These are phyloP conservation scores for Cynaeus angustus DNA, from an alignment of 2,888 invertebrate genomes.

Conservation along the genomic window DNA sequence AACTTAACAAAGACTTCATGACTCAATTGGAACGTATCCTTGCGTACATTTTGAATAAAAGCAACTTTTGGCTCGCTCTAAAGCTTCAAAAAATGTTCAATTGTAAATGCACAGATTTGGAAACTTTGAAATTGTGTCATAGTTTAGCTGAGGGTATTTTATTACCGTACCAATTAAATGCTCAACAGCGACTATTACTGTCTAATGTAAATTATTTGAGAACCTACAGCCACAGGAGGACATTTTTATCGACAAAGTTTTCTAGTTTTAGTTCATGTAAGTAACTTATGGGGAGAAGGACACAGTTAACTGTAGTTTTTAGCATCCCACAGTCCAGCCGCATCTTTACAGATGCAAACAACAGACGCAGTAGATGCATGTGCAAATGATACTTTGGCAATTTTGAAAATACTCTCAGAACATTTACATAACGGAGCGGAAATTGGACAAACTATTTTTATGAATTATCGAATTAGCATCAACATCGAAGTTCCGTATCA, in stretches of 20 bases:
- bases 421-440: conserved; percentile 73
- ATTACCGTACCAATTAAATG: conserved; percentile 77
- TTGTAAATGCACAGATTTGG: conserved; percentile 72
- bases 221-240: conserved; percentile 68
- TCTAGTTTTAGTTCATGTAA: conserved; percentile 64
- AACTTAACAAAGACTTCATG: conserved; percentile 67
- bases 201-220: conserved; percentile 69
- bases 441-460: conserved; percentile 74
- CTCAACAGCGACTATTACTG: conserved; percentile 77
- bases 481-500: conserved; percentile 76
- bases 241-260: conserved; percentile 64
- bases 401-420: conserved; percentile 73
- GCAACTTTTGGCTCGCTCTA: conserved; percentile 77
- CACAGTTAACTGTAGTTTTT: conserved; percentile 33
- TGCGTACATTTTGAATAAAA: conserved; percentile 74
- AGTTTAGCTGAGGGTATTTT: conserved; percentile 78
- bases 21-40: conserved; percentile 73
- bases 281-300: conserved; percentile 45
- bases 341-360: conserved; percentile 49
- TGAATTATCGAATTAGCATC: conserved; percentile 75
- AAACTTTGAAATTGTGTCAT: conserved; percentile 77
- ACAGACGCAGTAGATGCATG: conserved; percentile 53
- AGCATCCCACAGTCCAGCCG: conserved; percentile 57
- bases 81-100: conserved; percentile 75
- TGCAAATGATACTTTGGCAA: conserved; percentile 65